Percentiles rank a stretch among this genome's conserved stretches.
phyloP scores from a whole-genome alignment of 2,797 vertebrate genomes.

The Cyprinella venusta region DNA sequence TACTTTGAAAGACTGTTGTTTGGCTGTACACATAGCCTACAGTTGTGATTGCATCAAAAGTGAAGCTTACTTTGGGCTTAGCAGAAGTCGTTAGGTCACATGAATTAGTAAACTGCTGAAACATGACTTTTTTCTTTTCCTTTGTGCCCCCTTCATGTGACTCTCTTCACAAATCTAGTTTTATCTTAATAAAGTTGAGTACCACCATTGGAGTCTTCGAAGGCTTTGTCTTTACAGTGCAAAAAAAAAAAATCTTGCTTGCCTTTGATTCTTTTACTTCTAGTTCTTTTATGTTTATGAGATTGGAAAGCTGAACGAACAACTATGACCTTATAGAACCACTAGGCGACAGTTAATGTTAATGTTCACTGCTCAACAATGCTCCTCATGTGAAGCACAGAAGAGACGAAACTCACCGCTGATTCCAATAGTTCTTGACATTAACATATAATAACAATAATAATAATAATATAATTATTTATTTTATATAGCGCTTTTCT shows the following conservation, averaged over 20 bases:
- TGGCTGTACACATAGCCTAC: not conserved
- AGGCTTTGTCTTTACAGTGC: not conserved
- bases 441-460: too few relatives aligned
- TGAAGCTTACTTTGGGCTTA: not conserved
- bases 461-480: too few relatives aligned
- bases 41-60: too few relatives aligned
- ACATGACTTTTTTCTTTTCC: not conserved
- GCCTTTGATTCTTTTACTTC: not conserved
- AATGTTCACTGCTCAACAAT: not conserved
- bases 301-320: not conserved
- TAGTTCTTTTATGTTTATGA: not conserved
- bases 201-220: not conserved
- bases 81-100: not conserved
- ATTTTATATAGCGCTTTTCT: too few relatives aligned
- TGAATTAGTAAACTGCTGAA: not conserved
- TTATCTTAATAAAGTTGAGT: not conserved
- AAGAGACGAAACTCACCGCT: not conserved
- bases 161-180: not conserved
- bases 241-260: not conserved
- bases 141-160: not conserved
- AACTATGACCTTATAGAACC: not conserved
- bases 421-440: conserved; percentile 5
- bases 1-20: not conserved
- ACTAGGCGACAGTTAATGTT: not conserved
- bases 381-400: not conserved